Base-by-base conservation (phyloP, 2,888 invertebrate species). In the Mythimna lalbum region DNA sequence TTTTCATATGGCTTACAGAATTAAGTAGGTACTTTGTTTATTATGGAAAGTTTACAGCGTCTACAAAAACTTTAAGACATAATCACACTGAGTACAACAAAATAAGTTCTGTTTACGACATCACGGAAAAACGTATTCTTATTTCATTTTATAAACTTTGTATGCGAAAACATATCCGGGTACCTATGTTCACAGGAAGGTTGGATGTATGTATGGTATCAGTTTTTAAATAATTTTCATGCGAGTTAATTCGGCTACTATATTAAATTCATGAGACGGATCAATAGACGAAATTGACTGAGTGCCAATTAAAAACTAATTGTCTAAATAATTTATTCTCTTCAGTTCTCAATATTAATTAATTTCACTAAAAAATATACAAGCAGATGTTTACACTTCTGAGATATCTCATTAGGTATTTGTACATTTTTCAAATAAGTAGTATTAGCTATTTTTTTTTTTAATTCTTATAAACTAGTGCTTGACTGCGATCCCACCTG, bases 1-100 rank as follows among this genome's bases (percentile, higher is more conserved):
- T 63, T 72, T 75, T 78, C 78, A 49, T 63, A 78, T 69, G 27
- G 33, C 78, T 77, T 78, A 50, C 62, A 52, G 50, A 50, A 62
- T 62, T 47, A 70, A 62, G 71, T 47, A 70, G 57, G 71, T 57
- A 47, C 50, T 61, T 78, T 70, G 52, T 71, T 71, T 78, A 74
- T 78, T 52, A 56, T 78, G n/a, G 50, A 78, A 78, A 74, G 61
- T 77, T 61, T 73, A 61, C 71, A 61, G 27, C 60, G 23, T 33
- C 60, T 76, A 61, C 56, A 70, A 78, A 50, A 52, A 31, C 50
- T 71, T 57, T 47, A 43, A 77, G 73, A 23, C 56, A 17, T 47
- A 50, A 61, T 62, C 47, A 70, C 56, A 74, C 43, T 57, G 27
- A 33, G 56, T 62, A 23, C n/a, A 55, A 23, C 27, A 68, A 33